These are phyloP conservation scores for Oscheius myriophilus DNA, from an alignment of 2,888 invertebrate species.

Conservation along the genomic window DNA sequence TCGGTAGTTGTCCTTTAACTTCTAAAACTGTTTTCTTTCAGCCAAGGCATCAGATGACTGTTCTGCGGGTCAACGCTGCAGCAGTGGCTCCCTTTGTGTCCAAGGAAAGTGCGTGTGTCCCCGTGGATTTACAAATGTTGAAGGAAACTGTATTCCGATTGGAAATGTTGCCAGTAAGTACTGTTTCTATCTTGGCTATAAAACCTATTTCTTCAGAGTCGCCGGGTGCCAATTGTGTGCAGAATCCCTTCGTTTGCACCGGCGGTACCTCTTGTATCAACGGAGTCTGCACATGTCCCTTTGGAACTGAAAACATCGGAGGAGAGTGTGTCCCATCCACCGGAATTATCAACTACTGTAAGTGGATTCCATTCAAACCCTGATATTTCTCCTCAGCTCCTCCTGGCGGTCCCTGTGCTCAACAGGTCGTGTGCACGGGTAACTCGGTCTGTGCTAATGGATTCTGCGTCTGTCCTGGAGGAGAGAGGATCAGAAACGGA, in stretches of 20 bases:
- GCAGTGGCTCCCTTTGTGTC: slow-evolving; percentile 30
- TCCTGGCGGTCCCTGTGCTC: slow-evolving; percentile 58
- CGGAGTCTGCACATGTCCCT: slow-evolving; percentile 44
- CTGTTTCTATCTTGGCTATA: not conserved
- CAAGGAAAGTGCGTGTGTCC: slow-evolving; percentile 30
- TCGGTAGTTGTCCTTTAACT: slow-evolving; percentile 5
- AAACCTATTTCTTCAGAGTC: slow-evolving; percentile 16
- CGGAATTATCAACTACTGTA: slow-evolving; percentile 23
- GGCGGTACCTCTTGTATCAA: slow-evolving; percentile 45
- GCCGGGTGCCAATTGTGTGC: slow-evolving; percentile 30
- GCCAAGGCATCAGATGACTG: slow-evolving; percentile 25
- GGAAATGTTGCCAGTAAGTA: slow-evolving; percentile 23
- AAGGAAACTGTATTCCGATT: slow-evolving; percentile 30
- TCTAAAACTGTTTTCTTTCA: not conserved
- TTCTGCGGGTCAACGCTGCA: slow-evolving; percentile 20
- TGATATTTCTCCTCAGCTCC: slow-evolving; percentile 39
- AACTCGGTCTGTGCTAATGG: slow-evolving; percentile 68
- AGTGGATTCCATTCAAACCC: not conserved
- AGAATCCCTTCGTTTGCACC: slow-evolving; percentile 38
- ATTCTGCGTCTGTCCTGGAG: slow-evolving; percentile 68
- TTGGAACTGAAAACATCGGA: slow-evolving; percentile 30
- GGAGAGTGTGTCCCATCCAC: slow-evolving; percentile 18
- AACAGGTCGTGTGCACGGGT: slow-evolving; percentile 56
- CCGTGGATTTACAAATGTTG: slow-evolving; percentile 18
- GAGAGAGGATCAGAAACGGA: slow-evolving; percentile 58